Conservation (phyloP, 2,113 vertebrate species). For the Mungos mungo region DNA sequence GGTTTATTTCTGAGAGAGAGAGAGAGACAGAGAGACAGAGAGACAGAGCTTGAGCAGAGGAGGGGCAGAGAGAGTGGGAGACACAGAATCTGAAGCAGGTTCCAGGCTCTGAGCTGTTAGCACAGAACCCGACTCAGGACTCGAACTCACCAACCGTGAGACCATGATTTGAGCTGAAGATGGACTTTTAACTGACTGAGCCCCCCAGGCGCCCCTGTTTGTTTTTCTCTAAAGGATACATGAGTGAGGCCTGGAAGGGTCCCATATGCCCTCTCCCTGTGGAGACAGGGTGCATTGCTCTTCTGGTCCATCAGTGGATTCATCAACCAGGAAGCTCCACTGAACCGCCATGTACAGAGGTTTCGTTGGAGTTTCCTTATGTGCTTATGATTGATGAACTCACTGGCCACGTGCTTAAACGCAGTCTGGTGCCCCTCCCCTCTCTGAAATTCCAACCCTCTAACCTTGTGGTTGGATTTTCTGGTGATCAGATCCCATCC, state of each 20-base stretch:
- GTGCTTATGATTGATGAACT: not conserved
- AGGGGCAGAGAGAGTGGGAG: no score
- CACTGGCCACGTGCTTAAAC: not conserved
- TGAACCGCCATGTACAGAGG: not conserved
- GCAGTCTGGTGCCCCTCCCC: not conserved
- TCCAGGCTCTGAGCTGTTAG: no score
- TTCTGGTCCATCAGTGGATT: not conserved
- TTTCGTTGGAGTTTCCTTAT: not conserved
- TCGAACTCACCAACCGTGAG: no score
- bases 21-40: no score
- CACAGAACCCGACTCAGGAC: no score
- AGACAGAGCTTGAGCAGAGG: no score
- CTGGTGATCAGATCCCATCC: not conserved
- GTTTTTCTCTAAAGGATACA: not conserved
- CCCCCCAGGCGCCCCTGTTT: not conserved
- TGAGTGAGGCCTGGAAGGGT: not conserved
- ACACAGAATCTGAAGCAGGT: no score
- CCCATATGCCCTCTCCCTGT: not conserved
- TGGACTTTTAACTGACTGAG: no score
- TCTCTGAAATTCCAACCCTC: not conserved
- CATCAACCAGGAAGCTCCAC: not conserved
- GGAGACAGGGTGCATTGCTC: fast-evolving
- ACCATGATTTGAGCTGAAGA: no score
- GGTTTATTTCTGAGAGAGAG: no score
- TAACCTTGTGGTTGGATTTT: not conserved